Evolutionary conservation across 2,797 vertebrate genomes (phyloP).

Genomic region (Psittacula echo): DNA sequence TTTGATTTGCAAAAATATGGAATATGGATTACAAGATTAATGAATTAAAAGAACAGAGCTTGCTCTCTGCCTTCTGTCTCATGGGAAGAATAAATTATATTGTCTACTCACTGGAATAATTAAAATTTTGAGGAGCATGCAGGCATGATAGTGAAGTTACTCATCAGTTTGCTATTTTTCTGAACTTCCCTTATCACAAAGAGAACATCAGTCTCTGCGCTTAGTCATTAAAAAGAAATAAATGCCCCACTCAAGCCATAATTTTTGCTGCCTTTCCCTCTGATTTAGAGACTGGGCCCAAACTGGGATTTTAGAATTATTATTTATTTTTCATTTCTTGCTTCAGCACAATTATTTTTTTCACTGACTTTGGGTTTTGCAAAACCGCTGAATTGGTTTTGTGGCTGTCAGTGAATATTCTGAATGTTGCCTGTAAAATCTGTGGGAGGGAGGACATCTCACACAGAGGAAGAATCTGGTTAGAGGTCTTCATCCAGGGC

Average conservation of each 20-base stretch:
- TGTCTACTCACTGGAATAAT: slow-evolving; percentile 7
- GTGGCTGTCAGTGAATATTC: neutral
- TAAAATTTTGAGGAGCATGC: slow-evolving; percentile 14
- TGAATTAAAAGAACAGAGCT: slow-evolving; percentile 35
- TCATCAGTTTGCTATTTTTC: neutral
- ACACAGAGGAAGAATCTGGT: neutral
- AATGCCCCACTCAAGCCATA: neutral
- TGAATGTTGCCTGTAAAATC: neutral
- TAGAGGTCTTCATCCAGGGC: neutral
- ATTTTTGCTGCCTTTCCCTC: neutral
- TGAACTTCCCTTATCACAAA: neutral
- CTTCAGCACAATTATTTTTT: neutral
- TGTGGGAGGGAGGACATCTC: neutral
- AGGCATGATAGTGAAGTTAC: neutral
- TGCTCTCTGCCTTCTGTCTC: slow-evolving; percentile 3
- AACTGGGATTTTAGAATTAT: neutral
- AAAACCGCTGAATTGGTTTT: neutral
- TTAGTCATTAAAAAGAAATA: neutral
- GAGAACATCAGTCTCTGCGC: neutral
- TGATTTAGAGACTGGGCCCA: neutral
- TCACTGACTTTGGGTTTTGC: neutral
- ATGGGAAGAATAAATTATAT: slow-evolving; percentile 11
- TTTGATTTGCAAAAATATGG: slow-evolving; percentile 38
- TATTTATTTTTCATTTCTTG: neutral
- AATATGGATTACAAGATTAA: slow-evolving; percentile 35